phyloP scores from a whole-genome alignment of 23 tunicate genomes.

The Pegea sp. region DNA sequence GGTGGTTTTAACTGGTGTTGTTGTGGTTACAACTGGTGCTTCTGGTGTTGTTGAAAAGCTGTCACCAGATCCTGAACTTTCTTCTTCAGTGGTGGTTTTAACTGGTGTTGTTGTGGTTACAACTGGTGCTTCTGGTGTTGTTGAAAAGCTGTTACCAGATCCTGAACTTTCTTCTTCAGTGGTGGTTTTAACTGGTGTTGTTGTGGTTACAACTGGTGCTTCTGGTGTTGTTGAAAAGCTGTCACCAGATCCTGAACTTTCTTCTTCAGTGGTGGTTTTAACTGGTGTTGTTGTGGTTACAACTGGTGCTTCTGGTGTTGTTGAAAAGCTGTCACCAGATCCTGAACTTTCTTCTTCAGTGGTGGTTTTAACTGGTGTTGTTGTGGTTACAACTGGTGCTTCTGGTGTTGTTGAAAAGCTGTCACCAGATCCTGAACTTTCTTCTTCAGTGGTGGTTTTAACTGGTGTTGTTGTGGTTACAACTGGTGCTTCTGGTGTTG shows the following conservation, averaged over 20 bases:
- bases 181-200: slow-evolving; percentile 4
- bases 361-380: background rate
- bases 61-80: background rate
- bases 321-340: background rate
- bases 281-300: slow-evolving; percentile 4
- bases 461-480: slow-evolving; percentile 2
- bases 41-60: slow-evolving; percentile 1
- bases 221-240: background rate
- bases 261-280: slow-evolving; percentile 11
- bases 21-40: slow-evolving; percentile 6
- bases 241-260: too few species aligned
- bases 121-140: slow-evolving; percentile 7
- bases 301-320: background rate
- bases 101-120: slow-evolving; percentile 12
- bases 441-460: slow-evolving; percentile 9
- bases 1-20: slow-evolving; percentile 27
- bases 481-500: background rate
- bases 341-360: background rate
- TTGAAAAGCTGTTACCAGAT: background rate
- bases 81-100: slow-evolving; percentile 15
- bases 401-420: background rate
- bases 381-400: slow-evolving; percentile 7
- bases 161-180: slow-evolving; percentile 1
- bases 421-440: background rate
- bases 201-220: background rate